Conservation (phyloP, 2,888 invertebrate species). For the Acanthosepion pharaonis region DNA sequence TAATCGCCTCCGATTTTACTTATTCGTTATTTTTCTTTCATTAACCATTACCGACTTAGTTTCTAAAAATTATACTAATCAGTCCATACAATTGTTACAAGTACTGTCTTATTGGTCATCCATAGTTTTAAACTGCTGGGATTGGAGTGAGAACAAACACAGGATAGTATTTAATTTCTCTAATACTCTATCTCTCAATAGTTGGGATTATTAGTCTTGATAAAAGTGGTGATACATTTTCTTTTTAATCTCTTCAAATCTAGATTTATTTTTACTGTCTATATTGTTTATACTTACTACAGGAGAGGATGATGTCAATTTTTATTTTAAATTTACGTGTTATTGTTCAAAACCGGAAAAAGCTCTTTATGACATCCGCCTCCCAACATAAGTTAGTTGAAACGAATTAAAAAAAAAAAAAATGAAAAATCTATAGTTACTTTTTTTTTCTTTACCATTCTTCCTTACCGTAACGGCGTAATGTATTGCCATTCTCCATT, state of each 20-base stretch:
- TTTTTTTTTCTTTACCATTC: background rate
- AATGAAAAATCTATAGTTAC: background rate
- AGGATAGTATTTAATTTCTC: background rate
- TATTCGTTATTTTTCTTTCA: background rate
- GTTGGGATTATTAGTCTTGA: background rate
- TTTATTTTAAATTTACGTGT: background rate
- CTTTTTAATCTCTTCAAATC: background rate
- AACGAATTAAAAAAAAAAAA: background rate
- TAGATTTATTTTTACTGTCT: background rate
- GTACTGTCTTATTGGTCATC: background rate
- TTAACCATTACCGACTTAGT: background rate
- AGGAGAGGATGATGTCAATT: background rate
- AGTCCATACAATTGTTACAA: background rate
- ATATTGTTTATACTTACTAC: background rate
- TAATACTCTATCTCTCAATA: background rate
- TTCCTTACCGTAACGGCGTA: background rate
- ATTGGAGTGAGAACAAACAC: background rate
- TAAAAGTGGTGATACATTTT: background rate
- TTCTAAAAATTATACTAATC: background rate
- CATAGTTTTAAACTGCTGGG: background rate
- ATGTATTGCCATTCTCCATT: background rate
- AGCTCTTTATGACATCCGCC: too few relatives aligned
- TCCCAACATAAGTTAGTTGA: background rate
- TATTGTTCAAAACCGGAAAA: too few relatives aligned
- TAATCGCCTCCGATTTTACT: background rate